Evolutionary conservation across 2,888 invertebrate genomes (phyloP).

Genomic region (Macrophya alboannulata): DNA sequence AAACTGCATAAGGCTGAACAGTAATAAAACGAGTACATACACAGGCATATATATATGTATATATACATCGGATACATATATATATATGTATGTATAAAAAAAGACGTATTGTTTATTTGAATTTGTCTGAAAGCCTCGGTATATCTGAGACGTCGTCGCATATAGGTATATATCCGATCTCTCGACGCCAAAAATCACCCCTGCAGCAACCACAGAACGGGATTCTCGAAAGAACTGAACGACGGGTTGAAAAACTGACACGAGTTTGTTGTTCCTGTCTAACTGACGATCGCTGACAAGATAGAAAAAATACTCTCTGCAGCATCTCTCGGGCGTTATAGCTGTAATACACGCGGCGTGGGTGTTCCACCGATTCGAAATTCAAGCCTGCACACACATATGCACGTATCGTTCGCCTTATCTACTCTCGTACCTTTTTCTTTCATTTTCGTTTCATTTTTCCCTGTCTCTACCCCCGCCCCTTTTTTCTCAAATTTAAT

Average conservation of each 20-base stretch:
- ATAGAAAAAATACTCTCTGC: not conserved
- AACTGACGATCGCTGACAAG: constrained; percentile 5
- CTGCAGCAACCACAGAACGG: no score
- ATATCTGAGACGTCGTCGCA: constrained; percentile 2
- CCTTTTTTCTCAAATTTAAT: not conserved
- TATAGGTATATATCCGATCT: constrained; percentile 48
- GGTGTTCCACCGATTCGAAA: constrained; percentile 29
- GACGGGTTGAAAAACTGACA: constrained; percentile 4
- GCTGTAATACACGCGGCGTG: constrained; percentile 19
- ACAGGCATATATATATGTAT: no score
- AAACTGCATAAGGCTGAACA: no score
- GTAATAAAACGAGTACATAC: no score
- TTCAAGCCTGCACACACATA: not conserved
- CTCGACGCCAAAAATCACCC: constrained; percentile 15
- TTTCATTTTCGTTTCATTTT: not conserved
- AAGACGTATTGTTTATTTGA: constrained; percentile 41
- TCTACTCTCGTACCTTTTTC: constrained; percentile 8
- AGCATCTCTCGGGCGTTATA: no score
- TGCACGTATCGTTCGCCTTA: not conserved
- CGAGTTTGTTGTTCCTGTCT: constrained; percentile 53
- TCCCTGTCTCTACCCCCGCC: not conserved
- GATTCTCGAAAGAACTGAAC: not conserved
- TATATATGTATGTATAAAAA: no score
- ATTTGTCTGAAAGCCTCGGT: constrained; percentile 1
- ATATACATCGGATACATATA: no score